Conservation (phyloP, 64 coral and sea anemone genomes). For the Montipora cactus region DNA sequence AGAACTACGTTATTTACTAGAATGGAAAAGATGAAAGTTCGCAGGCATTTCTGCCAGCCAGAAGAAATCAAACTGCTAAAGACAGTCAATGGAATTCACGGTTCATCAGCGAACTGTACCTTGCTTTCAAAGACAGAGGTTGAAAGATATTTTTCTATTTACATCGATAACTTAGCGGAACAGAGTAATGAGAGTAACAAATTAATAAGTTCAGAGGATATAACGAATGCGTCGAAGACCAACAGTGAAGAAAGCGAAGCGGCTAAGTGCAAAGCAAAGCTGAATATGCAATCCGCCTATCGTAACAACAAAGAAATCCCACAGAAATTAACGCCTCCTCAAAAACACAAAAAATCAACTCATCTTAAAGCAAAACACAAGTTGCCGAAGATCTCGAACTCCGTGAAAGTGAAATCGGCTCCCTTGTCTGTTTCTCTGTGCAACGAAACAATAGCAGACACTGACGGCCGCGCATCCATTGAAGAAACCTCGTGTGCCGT, state of each 20-base stretch:
- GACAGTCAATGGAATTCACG: slow-evolving; percentile 94
- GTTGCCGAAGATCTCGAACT: slow-evolving; percentile 9
- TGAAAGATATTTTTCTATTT: slow-evolving; percentile 85
- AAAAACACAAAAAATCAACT: slow-evolving; percentile 29
- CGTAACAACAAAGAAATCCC: slow-evolving; percentile 7
- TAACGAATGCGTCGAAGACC: slow-evolving; percentile 3
- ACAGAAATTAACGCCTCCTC: slow-evolving; percentile 19
- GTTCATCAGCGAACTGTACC: slow-evolving; percentile 94
- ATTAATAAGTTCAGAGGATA: slow-evolving; percentile 34
- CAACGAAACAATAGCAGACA: slow-evolving; percentile 36
- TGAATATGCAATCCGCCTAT: not conserved
- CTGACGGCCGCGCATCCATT: not conserved
- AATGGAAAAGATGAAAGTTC: slow-evolving; percentile 97
- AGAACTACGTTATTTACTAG: slow-evolving; percentile 95
- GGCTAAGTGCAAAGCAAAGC: slow-evolving; percentile 16
- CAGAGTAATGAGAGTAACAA: slow-evolving; percentile 47
- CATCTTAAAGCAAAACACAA: not conserved
- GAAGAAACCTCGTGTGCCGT: not conserved
- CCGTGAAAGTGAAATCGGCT: slow-evolving; percentile 24
- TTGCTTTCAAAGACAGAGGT: slow-evolving; percentile 90
- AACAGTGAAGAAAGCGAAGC: not conserved
- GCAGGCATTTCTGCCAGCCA: slow-evolving; percentile 92
- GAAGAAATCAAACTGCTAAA: slow-evolving; percentile 94
- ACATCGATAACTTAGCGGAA: slow-evolving; percentile 64
- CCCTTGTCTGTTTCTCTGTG: not conserved